Conservation (phyloP, 2,888 invertebrate genomes). For the Hesperia comma region DNA sequence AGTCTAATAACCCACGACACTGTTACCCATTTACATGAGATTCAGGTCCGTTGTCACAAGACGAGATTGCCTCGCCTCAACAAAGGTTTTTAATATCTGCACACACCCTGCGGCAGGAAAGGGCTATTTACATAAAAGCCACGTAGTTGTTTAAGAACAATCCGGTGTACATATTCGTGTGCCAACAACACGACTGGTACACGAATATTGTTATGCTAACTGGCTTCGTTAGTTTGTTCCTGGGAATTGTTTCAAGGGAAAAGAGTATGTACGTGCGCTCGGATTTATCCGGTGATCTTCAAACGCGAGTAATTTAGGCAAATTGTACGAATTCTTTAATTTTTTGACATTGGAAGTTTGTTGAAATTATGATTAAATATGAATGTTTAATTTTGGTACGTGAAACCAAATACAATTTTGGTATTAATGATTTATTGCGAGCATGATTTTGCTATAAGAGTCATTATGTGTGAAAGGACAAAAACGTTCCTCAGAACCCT, state of each 20-base stretch:
- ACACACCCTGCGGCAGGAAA: conserved; percentile 70
- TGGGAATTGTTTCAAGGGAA: conserved; percentile 73
- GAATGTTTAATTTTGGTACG: too few relatives aligned
- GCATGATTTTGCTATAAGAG: too few relatives aligned
- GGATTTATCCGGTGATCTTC: conserved; percentile 68
- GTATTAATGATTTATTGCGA: too few relatives aligned
- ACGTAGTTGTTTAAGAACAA: conserved; percentile 74
- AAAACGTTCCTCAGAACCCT: too few relatives aligned
- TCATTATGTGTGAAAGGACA: too few relatives aligned
- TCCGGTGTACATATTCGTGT: conserved; percentile 62
- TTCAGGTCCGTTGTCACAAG: conserved; percentile 43
- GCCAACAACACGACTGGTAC: conserved; percentile 55
- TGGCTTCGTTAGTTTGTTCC: conserved; percentile 82
- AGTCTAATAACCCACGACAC: conserved; percentile 36
- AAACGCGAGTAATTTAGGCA: conserved; percentile 60
- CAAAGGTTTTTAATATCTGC: conserved; percentile 81
- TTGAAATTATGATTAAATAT: too few relatives aligned
- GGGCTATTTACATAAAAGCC: conserved; percentile 78
- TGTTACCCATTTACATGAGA: conserved; percentile 38
- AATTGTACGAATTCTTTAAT: conserved; percentile 45
- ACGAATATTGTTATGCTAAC: conserved; percentile 82
- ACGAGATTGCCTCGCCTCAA: conserved; percentile 62
- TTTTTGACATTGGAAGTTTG: not conserved
- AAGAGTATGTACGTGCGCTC: conserved; percentile 63
- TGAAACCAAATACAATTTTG: too few relatives aligned